A percentile compares a stretch with the other conserved stretches of the same genome.
Conservation (phyloP, 2,113 vertebrate genomes). For the Grammomys surdaster region DNA sequence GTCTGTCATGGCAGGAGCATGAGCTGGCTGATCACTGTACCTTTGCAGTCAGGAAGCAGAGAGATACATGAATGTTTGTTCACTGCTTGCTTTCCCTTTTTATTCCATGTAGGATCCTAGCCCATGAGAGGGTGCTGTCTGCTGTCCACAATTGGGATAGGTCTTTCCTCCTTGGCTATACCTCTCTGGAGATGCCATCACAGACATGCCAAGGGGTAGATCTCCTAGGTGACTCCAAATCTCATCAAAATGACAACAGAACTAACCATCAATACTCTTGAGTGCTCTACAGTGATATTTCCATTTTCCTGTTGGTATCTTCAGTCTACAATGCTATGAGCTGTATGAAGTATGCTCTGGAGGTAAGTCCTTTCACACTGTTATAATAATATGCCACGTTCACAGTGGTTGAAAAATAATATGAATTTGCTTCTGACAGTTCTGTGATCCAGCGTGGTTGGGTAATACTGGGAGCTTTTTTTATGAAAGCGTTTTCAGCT, state of each 20-base stretch:
- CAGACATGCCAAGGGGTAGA: neutral
- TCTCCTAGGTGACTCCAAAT: neutral
- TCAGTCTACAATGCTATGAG: neutral
- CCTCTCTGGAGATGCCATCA: neutral
- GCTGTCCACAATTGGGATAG: too few relatives aligned
- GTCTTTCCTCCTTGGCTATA: neutral
- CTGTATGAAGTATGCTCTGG: neutral
- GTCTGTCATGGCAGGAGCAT: neutral
- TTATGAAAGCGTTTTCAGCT: neutral
- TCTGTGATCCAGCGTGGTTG: neutral
- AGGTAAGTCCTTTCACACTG: neutral
- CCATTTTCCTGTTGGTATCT: neutral
- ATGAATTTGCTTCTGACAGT: neutral
- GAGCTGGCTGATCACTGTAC: neutral
- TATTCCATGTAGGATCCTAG: too few relatives aligned
- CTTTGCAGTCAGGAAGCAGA: neutral
- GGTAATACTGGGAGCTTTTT: too few relatives aligned
- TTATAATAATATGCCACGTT: neutral
- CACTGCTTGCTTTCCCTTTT: neutral
- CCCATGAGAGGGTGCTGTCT: too few relatives aligned
- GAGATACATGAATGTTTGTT: neutral
- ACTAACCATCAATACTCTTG: too few relatives aligned
- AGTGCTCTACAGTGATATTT: rapidly evolving
- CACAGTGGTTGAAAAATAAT: neutral
- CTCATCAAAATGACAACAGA: neutral